phyloP scores from a whole-genome alignment of 1,140 invertebrate genomes.

The Drosophila rufa region DNA sequence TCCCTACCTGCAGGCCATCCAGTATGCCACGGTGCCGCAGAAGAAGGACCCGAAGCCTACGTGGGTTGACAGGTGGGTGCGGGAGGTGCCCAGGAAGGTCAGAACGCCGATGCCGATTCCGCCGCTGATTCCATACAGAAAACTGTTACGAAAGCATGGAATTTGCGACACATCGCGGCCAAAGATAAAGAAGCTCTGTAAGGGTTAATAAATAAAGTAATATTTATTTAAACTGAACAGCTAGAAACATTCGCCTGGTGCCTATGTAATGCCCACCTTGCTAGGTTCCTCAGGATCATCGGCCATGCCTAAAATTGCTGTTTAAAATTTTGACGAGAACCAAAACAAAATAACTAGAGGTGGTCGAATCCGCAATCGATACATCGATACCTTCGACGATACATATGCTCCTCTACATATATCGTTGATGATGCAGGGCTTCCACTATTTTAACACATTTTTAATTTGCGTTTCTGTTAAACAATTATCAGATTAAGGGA shows the following conservation, averaged over 20 bases:
- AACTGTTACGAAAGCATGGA: slow-evolving; percentile 88
- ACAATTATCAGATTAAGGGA: too few species aligned
- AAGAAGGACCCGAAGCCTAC: slow-evolving; percentile 86
- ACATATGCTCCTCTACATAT: too few species aligned
- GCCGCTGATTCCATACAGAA: slow-evolving; percentile 87
- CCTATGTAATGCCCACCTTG: slow-evolving; percentile 39
- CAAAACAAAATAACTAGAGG: slow-evolving; percentile 32
- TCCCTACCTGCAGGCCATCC: slow-evolving; percentile 85
- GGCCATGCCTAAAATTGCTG: slow-evolving; percentile 37
- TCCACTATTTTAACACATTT: not conserved
- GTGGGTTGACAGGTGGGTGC: slow-evolving; percentile 85
- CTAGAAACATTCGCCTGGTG: not conserved
- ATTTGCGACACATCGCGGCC: slow-evolving; percentile 87
- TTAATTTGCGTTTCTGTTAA: not conserved
- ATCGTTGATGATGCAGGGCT: not conserved
- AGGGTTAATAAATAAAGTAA: not conserved
- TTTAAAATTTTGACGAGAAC: slow-evolving; percentile 17
- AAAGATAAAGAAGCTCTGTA: slow-evolving; percentile 85
- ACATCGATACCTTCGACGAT: not conserved
- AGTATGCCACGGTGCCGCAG: slow-evolving; percentile 86
- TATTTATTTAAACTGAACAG: not conserved
- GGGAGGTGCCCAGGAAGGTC: slow-evolving; percentile 88
- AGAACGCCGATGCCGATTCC: slow-evolving; percentile 86
- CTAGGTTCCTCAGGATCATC: slow-evolving; percentile 62
- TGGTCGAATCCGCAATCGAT: not conserved